Base-by-base conservation (phyloP, 2,888 invertebrate species). In the Eilema depressum region DNA sequence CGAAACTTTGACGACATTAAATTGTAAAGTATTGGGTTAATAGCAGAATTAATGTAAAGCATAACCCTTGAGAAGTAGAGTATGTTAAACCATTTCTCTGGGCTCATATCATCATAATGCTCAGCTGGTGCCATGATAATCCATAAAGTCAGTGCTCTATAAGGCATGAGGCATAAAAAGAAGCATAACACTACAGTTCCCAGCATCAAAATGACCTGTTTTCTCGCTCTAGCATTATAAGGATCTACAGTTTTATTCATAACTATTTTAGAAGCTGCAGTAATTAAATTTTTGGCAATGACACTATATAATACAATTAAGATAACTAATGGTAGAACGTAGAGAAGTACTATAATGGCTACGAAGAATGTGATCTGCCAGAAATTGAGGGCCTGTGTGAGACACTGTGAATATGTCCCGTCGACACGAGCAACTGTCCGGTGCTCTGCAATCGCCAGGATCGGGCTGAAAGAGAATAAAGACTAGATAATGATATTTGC, bases 11-110 rank as follows among this genome's bases (percentile, higher is more conserved):
- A 98, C 60, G 98, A 98, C 97, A 98, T 98, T 76, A 98, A 94
- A 89, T 98, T 98, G 89, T 99, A 99, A n/a, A 99, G 94, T 80
- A 98, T 97, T 0, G 98, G 98, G 91, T 99, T 98, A 79, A 98
- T 96, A 59, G 98, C 98, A 5, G 98, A 98, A 91, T 99, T 98
- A 75, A 98, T 95, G 86, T 98, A 98, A 68, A 98, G 94, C 97
- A 98, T 98, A 65, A 98, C 97, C 78, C 98, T 96, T 76, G 97
- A 97, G 88, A 98, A 98, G 89, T 97, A 98, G 47, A 98, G 92
- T 65, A 98, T 95, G 85, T 97, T 97, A 88, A 98, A 98, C 94
- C 98, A 98, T 71, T 96, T 96, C 80, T 98, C 97, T 28, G 97
- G 94, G 57, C 97, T 98, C 23, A 98, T 94, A 66, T 96, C 96